These are phyloP conservation scores for Acromyrmex charruanus DNA, from an alignment of 1,140 invertebrate genomes.

Conservation along the genomic window DNA sequence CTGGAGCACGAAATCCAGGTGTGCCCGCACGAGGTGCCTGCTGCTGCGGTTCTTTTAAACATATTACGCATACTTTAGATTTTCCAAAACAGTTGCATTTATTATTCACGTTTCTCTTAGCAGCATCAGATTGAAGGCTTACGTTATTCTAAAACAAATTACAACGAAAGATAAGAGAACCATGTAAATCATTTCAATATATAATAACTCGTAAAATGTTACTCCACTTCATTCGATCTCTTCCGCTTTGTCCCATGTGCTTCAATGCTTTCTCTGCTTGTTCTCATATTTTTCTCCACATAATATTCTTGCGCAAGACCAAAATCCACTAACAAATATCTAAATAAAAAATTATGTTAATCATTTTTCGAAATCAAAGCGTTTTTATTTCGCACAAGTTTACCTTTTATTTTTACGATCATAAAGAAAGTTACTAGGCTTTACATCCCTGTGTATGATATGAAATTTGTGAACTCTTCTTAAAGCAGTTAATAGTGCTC, in stretches of 20 bases:
- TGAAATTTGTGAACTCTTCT: constrained; percentile 93
- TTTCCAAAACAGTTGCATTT: constrained; percentile 90
- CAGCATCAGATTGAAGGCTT: constrained; percentile 61
- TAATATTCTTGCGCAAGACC: constrained; percentile 91
- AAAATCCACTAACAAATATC: constrained; percentile 95
- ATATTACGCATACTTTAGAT: constrained; percentile 89
- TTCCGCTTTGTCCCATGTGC: constrained; percentile 77
- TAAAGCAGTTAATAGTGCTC: constrained; percentile 93
- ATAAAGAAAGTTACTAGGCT: constrained; percentile 97
- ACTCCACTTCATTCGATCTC: constrained; percentile 80
- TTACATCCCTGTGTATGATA: constrained; percentile 97
- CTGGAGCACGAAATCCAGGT: constrained; percentile 95
- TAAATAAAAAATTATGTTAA: constrained; percentile 70
- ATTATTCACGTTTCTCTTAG: constrained; percentile 72
- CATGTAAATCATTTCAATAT: neutral
- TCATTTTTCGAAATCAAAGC: neutral
- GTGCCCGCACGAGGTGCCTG: constrained; percentile 94
- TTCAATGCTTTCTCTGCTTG: constrained; percentile 44
- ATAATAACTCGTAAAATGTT: constrained; percentile 49
- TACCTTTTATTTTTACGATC: constrained; percentile 92
- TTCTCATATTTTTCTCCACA: constrained; percentile 39
- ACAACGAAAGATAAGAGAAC: neutral
- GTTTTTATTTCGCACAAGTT: neutral
- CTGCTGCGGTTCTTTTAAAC: constrained; percentile 88
- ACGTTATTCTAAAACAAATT: constrained; percentile 78